Evolutionary conservation across 1,140 invertebrate genomes (phyloP), one percentile per base, ranked within the genome.

Genomic region (Drosophila melanica): DNA sequence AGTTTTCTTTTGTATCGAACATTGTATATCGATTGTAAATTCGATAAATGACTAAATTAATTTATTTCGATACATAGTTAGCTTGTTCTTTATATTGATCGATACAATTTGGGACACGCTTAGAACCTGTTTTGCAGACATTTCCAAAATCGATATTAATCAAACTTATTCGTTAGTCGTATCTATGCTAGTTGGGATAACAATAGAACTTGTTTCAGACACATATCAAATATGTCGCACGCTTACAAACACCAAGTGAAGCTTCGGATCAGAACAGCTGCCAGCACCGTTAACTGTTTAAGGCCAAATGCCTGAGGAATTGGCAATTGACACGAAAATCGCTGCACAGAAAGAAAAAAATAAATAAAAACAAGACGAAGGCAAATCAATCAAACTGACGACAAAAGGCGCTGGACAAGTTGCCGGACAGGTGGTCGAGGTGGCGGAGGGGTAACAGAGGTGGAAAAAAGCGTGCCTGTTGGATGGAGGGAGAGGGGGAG

Each of bases 371-470:
- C 33, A 27, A 30, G 10, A 14, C 23, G 41, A 76, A 73, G 59
- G 75, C 76, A 82, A 82, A 89, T 87, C 82, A 87, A 87, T 87
- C 82, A 87, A 87, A 87, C 79, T 89, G 84, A 87, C 84, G 72
- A 87, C 79, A 76, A 57, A 81, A 79, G 78, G 55, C 78, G 58
- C 68, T 67, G 73, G 57, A 69, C 60, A 76, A 63, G 67, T 81
- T 72, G 79, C 82, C 63, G 65, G 80, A 79, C 81, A 81, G 79
- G 81, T 80, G 77, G 74, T 54, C 69, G 70, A 59, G 37, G 42
- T 55, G 45, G 57, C 33, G 67, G 20, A n/a, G n/a, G n/a, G n/a
- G n/a, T n/a, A n/a, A n/a, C n/a, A 27, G 41, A 18, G 23, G 18
- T 27, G 30, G 58, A 50, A 33, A 9, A 6, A 8, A 0, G 47